phyloP scores from a whole-genome alignment of 2,888 invertebrate species.

The Hoplodrina blanda region DNA sequence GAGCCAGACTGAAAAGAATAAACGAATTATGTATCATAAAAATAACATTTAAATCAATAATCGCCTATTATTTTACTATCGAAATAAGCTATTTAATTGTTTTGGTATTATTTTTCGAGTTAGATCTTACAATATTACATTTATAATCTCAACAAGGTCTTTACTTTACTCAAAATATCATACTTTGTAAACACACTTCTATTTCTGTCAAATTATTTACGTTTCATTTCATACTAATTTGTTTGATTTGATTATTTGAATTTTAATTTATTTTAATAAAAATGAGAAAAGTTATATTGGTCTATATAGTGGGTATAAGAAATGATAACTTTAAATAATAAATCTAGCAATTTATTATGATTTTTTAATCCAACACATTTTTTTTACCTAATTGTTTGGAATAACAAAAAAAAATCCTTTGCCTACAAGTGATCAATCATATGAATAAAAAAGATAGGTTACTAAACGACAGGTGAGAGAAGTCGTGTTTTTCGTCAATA shows the following conservation, averaged over 20 bases:
- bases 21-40: not conserved
- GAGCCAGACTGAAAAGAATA: not conserved
- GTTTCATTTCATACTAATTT: not conserved
- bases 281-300: too few relatives aligned
- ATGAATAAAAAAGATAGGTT: constrained; percentile 58
- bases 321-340: too few relatives aligned
- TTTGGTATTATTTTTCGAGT: not conserved
- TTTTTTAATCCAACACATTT: not conserved
- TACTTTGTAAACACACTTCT: constrained; percentile 4
- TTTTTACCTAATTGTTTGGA: not conserved
- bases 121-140: not conserved
- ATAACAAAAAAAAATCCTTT: constrained; percentile 12
- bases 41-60: not conserved
- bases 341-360: too few relatives aligned
- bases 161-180: not conserved
- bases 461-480: constrained; percentile 28
- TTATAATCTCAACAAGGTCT: accelerated
- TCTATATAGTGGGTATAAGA: too few relatives aligned
- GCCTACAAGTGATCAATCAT: constrained; percentile 38
- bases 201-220: constrained; percentile 8
- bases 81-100: accelerated
- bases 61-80: too few relatives aligned
- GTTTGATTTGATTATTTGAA: not conserved
- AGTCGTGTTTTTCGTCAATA: constrained; percentile 38
- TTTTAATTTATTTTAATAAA: not conserved